Base-by-base conservation (phyloP, 2,797 vertebrate species). In the Alauda arvensis region DNA sequence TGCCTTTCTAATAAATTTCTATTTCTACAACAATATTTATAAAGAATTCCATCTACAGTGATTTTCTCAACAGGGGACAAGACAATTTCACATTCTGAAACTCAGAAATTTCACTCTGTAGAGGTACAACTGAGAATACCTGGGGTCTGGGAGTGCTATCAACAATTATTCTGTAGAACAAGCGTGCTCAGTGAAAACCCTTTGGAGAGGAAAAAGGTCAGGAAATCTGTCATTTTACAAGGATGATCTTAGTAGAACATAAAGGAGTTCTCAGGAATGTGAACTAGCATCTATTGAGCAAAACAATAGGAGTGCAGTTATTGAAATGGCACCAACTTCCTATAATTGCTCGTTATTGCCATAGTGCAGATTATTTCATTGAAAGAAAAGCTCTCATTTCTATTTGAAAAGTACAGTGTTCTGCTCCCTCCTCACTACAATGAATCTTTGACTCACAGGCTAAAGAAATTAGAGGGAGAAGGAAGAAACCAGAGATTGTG, bases 191-290 rank as follows among this genome's bases (percentile, higher is more conserved):
- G 52, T 65, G 75, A 87, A 84, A 89, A 86, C 6, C 45, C 42
- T 85, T 56, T 78, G 68, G 77, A 77, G n/a, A 91, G 65, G 52
- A 34, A 81, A 83, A 75, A 72, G 87, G 71, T 89, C 78, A 92
- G 82, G 33, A 66, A 57, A 85, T 59, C 34, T 76, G 33, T 65
- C 76, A 74, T 51, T 92, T 65, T 76, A 68, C 51, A 68, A 56
- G 62, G 63, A 68, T 65, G 65, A 83, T 65, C 65, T 82, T 28
- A 46, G 55, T 15, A 42, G 46, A 16, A 28, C 9, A 55, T 20
- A 48, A 67, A 77, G 65, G 40, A 85, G 21, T 42, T 79, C 72
- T 91, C 8, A 1, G 37, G 88, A 77, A 86, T 8, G 33, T 31
- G 77, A 82, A 21, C 52, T 85, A 46, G 24, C 10, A 51, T 76